Evolutionary conservation across 1,140 invertebrate genomes (phyloP).

Genomic region (Drosophila takahashii): DNA sequence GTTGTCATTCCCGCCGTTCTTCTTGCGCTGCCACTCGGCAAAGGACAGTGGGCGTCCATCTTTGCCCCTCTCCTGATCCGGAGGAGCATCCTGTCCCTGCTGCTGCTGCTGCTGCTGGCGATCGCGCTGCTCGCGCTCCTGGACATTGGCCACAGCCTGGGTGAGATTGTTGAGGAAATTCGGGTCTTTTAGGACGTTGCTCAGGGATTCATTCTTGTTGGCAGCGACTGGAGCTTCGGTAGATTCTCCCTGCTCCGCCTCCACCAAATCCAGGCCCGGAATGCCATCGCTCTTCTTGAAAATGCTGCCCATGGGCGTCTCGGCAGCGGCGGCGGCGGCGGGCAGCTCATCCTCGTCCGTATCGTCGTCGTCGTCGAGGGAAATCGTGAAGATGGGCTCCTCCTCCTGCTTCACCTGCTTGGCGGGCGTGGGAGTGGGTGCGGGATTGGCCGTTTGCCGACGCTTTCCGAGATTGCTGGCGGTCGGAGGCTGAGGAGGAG

Average conservation of each 20-base stretch:
- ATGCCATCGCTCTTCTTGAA: slow-evolving; percentile 85
- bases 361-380: slow-evolving; percentile 69
- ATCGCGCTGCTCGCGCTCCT: slow-evolving; percentile 46
- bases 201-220: slow-evolving; percentile 48
- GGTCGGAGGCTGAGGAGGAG: not conserved
- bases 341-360: slow-evolving; percentile 29
- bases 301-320: slow-evolving; percentile 64
- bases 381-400: slow-evolving; percentile 53
- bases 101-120: slow-evolving; percentile 13
- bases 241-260: too few relatives aligned
- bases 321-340: too few relatives aligned
- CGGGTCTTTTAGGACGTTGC: slow-evolving; percentile 69
- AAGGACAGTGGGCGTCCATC: slow-evolving; percentile 50
- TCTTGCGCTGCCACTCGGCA: slow-evolving; percentile 73
- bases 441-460: slow-evolving; percentile 13
- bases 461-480: slow-evolving; percentile 45
- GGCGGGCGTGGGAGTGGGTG: not conserved
- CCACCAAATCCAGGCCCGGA: slow-evolving; percentile 88
- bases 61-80: not conserved
- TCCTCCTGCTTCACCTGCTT: slow-evolving; percentile 47
- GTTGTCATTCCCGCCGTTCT: slow-evolving; percentile 30
- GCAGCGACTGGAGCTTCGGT: not conserved
- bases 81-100: not conserved
- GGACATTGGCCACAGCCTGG: slow-evolving; percentile 66
- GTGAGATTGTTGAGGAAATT: slow-evolving; percentile 69